phyloP scores from a whole-genome alignment of 1,140 invertebrate species.

The Drosophila malerkotliana region DNA sequence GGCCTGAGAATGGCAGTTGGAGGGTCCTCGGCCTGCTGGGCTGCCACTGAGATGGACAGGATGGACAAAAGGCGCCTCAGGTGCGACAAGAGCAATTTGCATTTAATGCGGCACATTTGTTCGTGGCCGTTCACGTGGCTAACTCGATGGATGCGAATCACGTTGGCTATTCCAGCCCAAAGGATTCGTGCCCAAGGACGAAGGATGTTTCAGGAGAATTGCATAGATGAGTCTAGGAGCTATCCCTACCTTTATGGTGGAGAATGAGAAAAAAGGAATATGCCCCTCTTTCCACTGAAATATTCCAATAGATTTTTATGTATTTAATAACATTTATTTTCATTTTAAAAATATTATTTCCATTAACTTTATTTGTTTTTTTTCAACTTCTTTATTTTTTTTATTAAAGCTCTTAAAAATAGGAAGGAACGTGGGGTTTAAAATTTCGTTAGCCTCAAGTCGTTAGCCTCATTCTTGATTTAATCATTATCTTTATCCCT shows the following conservation, averaged over 20 bases:
- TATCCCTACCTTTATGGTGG: too few species aligned
- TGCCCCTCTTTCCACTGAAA: too few species aligned
- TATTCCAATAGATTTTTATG: too few species aligned
- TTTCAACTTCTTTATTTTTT: too few species aligned
- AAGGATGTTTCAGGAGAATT: not conserved
- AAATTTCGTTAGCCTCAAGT: too few species aligned
- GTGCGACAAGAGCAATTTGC: slow-evolving; percentile 62
- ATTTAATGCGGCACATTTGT: slow-evolving; percentile 70
- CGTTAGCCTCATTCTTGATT: not conserved
- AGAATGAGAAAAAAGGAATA: too few species aligned
- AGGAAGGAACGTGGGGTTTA: not conserved
- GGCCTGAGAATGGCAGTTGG: not conserved
- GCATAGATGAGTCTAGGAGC: not conserved
- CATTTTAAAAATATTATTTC: not conserved
- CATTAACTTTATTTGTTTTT: slow-evolving; percentile 54
- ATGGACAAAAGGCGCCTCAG: slow-evolving; percentile 38
- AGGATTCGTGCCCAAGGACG: slow-evolving; percentile 9
- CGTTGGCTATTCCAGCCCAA: slow-evolving; percentile 12
- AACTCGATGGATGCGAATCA: slow-evolving; percentile 41
- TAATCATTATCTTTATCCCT: too few species aligned
- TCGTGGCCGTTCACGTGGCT: slow-evolving; percentile 36
- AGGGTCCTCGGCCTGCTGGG: not conserved
- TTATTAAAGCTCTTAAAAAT: slow-evolving; percentile 41
- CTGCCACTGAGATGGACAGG: not conserved
- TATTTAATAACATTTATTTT: too few species aligned